Evolutionary conservation across 2,888 invertebrate species (phyloP), one percentile per base, ranked within the genome.

Genomic region (Zygaena filipendulae): DNA sequence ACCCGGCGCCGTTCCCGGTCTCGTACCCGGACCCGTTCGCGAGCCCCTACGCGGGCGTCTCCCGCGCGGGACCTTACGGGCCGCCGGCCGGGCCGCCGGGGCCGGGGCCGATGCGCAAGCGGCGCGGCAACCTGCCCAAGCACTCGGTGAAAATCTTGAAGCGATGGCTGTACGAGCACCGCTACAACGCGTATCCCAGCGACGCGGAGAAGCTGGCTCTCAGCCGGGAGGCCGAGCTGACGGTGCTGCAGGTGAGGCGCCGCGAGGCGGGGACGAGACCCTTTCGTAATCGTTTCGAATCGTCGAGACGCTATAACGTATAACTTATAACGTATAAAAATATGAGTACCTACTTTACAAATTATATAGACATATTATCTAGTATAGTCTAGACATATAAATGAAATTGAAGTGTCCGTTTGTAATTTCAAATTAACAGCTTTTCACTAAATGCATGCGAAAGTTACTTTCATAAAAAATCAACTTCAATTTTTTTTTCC

Each of bases 131-230:
- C 71, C 75, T 96, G 21, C 95, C 95, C 3, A 96, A 95, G 59
- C 92, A 93, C 52, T 92, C 95, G 0, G 95, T 96, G 3, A 91
- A 92, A 61, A 91, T 96, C 31, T 67, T 97, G 25, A 94, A 94
- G 61, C 83, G 91, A 32, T 96, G 97, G 97, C 82, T 96, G 2
- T 95, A 92, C 56, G 94, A 95, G 36, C 95, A 97, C 56, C 85
- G 95, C 20, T 95, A 93, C 74, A 95, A 96, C 57, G 96, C 96
- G 0, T 97, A 96, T 59, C 96, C 96, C 0, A 94, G 90, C 47
- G 97, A 96, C 59, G 90, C 90, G 5, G 95, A 96, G 64, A 97
- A 96, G 56, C 70, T 90, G 11, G 87, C 90, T 0, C 75, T 96
- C 13, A 91, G 95, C 21, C 88, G 89, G 50, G 91, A 92, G 47